phyloP scores from a whole-genome alignment of 1,140 invertebrate species.

The Lerema accius region DNA sequence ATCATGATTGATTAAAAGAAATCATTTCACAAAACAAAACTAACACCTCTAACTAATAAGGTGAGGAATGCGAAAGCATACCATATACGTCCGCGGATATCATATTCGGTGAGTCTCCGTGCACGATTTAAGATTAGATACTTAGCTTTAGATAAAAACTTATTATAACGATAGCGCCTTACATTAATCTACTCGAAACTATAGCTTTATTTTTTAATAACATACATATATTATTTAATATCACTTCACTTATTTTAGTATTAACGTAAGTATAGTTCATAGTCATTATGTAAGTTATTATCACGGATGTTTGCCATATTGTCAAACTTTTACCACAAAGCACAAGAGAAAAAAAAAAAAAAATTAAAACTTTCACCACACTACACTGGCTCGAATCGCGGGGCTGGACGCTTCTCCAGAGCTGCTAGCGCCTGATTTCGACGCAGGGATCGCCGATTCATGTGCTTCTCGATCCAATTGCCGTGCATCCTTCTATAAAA shows the following conservation, averaged over 20 bases:
- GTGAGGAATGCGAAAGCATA: slow-evolving; percentile 10
- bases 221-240: not conserved
- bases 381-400: not conserved
- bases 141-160: not conserved
- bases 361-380: not conserved
- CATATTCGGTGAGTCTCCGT: slow-evolving; percentile 6
- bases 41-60: not conserved
- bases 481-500: slow-evolving; percentile 7
- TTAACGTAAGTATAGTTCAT: not conserved
- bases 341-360: not conserved
- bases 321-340: not conserved
- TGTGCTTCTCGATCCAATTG: slow-evolving; percentile 1
- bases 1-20: too few relatives aligned
- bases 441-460: slow-evolving; percentile 12
- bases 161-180: not conserved
- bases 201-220: not conserved
- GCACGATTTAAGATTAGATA: slow-evolving; percentile 9
- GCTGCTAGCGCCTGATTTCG: slow-evolving; percentile 3
- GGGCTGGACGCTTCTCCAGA: not conserved
- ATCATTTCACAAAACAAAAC: too few relatives aligned
- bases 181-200: not conserved
- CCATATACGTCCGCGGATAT: slow-evolving; percentile 11
- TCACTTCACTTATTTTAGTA: not conserved
- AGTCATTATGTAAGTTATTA: not conserved
- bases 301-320: not conserved